These are phyloP conservation scores for Lithophane leautieri DNA, from an alignment of 2,888 invertebrate species.

Conservation along the genomic window DNA sequence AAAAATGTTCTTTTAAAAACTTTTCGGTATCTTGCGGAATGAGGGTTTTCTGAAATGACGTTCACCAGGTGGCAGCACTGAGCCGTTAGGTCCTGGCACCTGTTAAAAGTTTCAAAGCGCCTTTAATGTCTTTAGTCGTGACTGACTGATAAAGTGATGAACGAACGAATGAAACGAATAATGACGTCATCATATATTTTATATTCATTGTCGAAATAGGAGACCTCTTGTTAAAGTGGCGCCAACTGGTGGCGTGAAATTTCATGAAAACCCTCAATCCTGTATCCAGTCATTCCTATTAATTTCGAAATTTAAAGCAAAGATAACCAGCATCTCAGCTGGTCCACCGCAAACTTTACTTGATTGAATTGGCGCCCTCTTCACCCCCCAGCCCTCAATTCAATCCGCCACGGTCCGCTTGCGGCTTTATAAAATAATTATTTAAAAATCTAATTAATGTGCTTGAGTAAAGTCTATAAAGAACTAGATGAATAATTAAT, in stretches of 20 bases:
- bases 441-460: conserved; percentile 8
- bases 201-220: no score
- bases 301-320: conserved; percentile 46
- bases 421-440: conserved; percentile 24
- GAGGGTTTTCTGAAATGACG: no score
- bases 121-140: no score
- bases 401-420: background rate
- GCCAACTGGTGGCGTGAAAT: no score
- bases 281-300: conserved; percentile 24
- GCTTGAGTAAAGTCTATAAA: conserved; percentile 7
- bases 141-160: no score
- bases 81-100: no score
- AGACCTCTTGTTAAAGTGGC: no score
- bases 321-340: conserved; percentile 39
- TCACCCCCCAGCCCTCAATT: conserved; percentile 4
- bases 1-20: conserved; percentile 26
- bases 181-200: no score
- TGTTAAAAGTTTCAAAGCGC: no score
- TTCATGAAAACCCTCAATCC: background rate
- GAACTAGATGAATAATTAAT: background rate
- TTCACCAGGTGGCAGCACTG: no score
- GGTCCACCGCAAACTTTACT: conserved; percentile 49
- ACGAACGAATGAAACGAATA: no score
- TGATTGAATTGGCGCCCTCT: conserved; percentile 51
- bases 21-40: conserved; percentile 12